Percentiles rank a stretch among this genome's conserved stretches.
phyloP scores from a whole-genome alignment of 2,888 invertebrate species.

The Cosmorhoe ocellata region DNA sequence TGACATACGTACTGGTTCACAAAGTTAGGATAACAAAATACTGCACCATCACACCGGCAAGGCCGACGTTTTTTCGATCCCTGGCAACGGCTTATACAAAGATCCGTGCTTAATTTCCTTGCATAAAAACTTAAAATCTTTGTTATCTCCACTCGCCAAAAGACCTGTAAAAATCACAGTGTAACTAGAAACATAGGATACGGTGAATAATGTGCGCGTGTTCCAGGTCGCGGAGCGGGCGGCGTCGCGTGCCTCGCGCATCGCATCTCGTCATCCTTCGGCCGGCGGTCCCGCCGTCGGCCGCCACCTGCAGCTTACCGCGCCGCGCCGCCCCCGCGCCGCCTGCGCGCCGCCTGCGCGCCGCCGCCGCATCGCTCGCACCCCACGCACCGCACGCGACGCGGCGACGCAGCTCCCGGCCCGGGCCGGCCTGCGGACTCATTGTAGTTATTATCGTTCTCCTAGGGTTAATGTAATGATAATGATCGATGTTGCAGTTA shows the following conservation, averaged over 20 bases:
- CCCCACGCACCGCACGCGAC: slow-evolving; percentile 32
- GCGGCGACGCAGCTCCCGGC: slow-evolving; percentile 13
- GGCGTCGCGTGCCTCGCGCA: slow-evolving; percentile 36
- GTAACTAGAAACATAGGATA: too few species aligned
- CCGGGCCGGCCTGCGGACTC: slow-evolving; percentile 24
- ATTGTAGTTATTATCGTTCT: slow-evolving; percentile 14
- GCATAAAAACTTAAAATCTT: too few species aligned
- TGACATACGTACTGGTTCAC: too few species aligned
- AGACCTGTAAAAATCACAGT: too few species aligned
- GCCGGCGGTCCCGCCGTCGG: slow-evolving; percentile 32
- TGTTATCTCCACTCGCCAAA: too few species aligned
- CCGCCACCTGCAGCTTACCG: neutral
- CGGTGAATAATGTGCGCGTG: neutral
- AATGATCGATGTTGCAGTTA: slow-evolving; percentile 71
- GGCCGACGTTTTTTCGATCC: too few species aligned
- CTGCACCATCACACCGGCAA: too few species aligned
- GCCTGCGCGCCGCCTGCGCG: slow-evolving; percentile 33
- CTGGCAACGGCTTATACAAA: too few species aligned
- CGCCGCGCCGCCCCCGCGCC: slow-evolving; percentile 31
- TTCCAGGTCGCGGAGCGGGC: slow-evolving; percentile 57
- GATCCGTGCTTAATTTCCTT: too few species aligned
- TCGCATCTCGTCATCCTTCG: slow-evolving; percentile 22
- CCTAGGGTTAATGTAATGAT: slow-evolving; percentile 38
- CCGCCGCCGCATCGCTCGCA: slow-evolving; percentile 8
- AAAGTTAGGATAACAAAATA: too few species aligned